A percentile compares a stretch with the other conserved stretches of the same genome.
These are phyloP conservation scores for Hipparchia sbordonii DNA, from an alignment of 2,888 invertebrate species.

Conservation along the genomic window DNA sequence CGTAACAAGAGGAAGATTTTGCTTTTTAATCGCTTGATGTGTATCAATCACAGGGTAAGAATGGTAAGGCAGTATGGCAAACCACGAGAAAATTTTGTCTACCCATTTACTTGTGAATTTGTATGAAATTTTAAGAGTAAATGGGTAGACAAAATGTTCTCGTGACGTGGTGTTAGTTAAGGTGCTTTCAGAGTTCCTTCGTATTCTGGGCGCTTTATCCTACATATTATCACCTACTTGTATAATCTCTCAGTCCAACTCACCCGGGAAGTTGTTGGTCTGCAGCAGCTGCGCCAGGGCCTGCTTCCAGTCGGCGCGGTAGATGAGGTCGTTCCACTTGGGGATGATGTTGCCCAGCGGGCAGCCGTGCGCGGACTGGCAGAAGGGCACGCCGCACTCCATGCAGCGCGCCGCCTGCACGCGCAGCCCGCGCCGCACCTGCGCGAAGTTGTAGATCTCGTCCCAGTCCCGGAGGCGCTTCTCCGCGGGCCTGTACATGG, in stretches of 20 bases:
- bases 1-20: no score
- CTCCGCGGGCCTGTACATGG: constrained; percentile 92
- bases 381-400: constrained; percentile 99
- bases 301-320: constrained; percentile 96
- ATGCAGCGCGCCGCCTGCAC: constrained; percentile 98
- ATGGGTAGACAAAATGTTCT: no score
- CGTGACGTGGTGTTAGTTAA: no score
- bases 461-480: constrained; percentile 97
- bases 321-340: constrained; percentile 99
- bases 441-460: constrained; percentile 95
- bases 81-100: no score
- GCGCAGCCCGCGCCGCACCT: constrained; percentile 93
- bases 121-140: no score
- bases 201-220: no score
- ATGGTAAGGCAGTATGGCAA: no score
- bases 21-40: no score
- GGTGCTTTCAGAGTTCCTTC: no score
- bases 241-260: constrained; percentile 12
- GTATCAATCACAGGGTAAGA: no score
- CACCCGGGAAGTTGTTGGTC: constrained; percentile 98
- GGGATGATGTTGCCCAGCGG: constrained; percentile 99
- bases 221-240: no score
- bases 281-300: constrained; percentile 96
- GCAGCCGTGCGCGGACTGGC: constrained; percentile 91
- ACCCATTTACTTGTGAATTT: no score